Evolutionary conservation across 1,140 invertebrate genomes (phyloP).

Genomic region (Daktulosphaira vitifoliae): DNA sequence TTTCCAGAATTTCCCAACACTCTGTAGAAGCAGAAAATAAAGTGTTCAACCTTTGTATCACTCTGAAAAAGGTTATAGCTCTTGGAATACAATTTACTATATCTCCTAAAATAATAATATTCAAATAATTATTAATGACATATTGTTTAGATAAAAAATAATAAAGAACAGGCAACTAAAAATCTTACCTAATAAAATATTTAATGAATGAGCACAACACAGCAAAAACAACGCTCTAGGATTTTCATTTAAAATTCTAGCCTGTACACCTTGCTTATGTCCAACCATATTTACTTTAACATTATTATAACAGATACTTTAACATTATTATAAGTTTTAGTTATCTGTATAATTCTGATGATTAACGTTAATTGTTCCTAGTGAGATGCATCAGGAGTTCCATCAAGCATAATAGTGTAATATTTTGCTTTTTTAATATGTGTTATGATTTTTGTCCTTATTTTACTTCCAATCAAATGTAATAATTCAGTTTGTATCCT

Average conservation of each 20-base stretch:
- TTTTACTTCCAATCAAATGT: too few relatives aligned
- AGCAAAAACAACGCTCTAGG: conserved; percentile 19
- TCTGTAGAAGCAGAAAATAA: too few relatives aligned
- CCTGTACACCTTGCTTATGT: too few relatives aligned
- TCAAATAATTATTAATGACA: too few relatives aligned
- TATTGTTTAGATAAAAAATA: too few relatives aligned
- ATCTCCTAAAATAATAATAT: too few relatives aligned
- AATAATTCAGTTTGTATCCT: too few relatives aligned
- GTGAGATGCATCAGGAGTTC: too few relatives aligned
- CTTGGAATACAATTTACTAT: neutral
- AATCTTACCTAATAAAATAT: conserved; percentile 10
- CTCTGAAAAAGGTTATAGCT: neutral
- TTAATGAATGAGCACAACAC: conserved; percentile 9
- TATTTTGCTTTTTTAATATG: too few relatives aligned
- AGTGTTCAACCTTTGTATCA: conserved; percentile 1
- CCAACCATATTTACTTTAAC: conserved; percentile 27
- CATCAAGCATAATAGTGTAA: too few relatives aligned
- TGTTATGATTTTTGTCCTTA: conserved; percentile 37
- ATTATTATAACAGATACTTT: conserved; percentile 15
- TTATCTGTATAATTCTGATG: conserved; percentile 6
- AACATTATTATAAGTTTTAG: conserved; percentile 12
- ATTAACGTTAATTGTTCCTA: too few relatives aligned
- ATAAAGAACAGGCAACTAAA: neutral
- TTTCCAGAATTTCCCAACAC: too few relatives aligned
- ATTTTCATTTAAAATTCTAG: conserved; percentile 29